Base-by-base conservation (phyloP, 1,140 invertebrate genomes). In the Bombus haemorrhoidalis region DNA sequence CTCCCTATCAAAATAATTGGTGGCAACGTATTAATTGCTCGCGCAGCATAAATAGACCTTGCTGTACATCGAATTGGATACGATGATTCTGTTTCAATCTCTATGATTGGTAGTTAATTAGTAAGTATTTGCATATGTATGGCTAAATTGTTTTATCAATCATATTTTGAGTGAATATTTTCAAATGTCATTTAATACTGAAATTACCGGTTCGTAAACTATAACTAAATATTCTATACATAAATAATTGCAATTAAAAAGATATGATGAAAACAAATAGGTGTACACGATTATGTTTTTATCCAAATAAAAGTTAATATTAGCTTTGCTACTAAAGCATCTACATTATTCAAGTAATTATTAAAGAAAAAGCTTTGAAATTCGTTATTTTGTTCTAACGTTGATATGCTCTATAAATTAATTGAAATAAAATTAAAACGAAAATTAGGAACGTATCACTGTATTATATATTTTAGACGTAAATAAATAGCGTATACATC, bases 1-100 rank as follows among this genome's bases (percentile, higher is more conserved):
- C 57, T 73, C 37, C 72, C 59, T 86, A 74, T 81, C 57, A 79
- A 80, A 86, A 81, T 89, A 83, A 88, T 88, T 86, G 80, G 62
- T 66, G 71, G 5, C 43, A 39, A 34, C 22, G 34, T 83, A 75
- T 83, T 88, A 43, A 85, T 79, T 28, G 64, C 22, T 53, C 12
- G 47, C n/a, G 25, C n/a, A 10, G 68, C 74, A 66, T 79, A 86
- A 78, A 71, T n/a, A 62, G 59, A 69, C 28, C 76, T 76, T 57
- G 37, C 37, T 39, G 41, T 37, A 72, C 57, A n/a, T 43, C 28
- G 39, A 64, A 47, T 34, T 6, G 3, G n/a, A 53, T 10, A 9
- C 34, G 75, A 66, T 25, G 18, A 57, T 75, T 37, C 18, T 25
- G 28, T 1, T 75, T 10, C 2, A 34, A 25, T 75, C 32, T 37